A percentile compares a stretch with the other conserved stretches of the same genome.
Evolutionary conservation across 1,140 invertebrate genomes (phyloP).

Genomic region (Bombus ignitus): DNA sequence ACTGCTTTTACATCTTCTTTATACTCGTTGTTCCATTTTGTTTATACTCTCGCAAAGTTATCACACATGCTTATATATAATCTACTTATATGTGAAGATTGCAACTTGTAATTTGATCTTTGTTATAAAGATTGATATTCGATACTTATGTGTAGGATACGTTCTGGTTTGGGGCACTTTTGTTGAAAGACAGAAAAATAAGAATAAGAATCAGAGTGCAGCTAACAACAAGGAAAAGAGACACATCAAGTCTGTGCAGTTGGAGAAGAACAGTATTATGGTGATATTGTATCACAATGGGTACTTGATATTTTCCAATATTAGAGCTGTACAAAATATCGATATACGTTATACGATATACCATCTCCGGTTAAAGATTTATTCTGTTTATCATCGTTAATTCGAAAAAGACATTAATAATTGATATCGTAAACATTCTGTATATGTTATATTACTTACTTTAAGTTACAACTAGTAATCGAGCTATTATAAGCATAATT

Average conservation of each 20-base stretch:
- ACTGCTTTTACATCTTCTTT: neutral
- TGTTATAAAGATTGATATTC: constrained; percentile 2
- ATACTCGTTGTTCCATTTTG: too few relatives aligned
- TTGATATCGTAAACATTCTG: too few relatives aligned
- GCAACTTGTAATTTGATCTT: neutral
- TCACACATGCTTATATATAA: neutral
- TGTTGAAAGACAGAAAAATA: neutral
- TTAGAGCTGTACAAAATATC: neutral
- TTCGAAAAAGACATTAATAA: too few relatives aligned
- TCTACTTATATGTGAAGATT: too few relatives aligned
- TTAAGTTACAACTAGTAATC: too few relatives aligned
- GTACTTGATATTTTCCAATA: constrained; percentile 65
- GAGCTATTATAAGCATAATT: neutral
- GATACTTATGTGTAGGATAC: constrained; percentile 48
- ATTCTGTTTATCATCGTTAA: too few relatives aligned
- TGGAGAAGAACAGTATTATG: constrained; percentile 66
- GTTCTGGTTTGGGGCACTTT: constrained; percentile 61
- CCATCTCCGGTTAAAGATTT: neutral
- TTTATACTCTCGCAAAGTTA: neutral
- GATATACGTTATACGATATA: too few relatives aligned
- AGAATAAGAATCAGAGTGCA: neutral
- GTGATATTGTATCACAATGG: constrained; percentile 54
- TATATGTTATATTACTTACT: too few relatives aligned
- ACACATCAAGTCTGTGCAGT: constrained; percentile 58
- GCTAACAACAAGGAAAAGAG: constrained; percentile 28